phyloP scores from a whole-genome alignment of 2,888 invertebrate species.

The Brachylomia viminalis region DNA sequence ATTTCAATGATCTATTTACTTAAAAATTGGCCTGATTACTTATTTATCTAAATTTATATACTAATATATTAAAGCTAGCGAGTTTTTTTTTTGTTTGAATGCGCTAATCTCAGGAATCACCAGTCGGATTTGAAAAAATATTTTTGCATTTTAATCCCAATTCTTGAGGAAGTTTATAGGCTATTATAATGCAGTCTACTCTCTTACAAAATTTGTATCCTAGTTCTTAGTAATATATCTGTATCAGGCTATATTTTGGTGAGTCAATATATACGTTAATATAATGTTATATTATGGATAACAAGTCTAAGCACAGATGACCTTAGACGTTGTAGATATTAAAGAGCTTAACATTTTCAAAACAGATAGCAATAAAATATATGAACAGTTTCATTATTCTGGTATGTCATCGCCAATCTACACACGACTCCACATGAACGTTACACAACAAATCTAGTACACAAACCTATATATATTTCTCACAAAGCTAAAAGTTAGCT shows the following conservation, averaged over 20 bases:
- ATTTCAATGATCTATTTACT: no score
- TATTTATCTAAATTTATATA: no score
- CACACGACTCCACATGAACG: no score
- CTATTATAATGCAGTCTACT: not conserved
- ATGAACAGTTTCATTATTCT: not conserved
- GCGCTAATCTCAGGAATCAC: no score
- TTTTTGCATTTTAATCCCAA: no score
- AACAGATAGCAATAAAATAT: not conserved
- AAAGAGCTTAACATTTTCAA: not conserved
- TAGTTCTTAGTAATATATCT: not conserved
- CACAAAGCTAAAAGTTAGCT: constrained; percentile 6
- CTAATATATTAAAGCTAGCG: no score
- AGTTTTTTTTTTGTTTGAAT: no score
- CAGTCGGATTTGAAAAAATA: no score
- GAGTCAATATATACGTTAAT: not conserved
- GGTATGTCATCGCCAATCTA: not conserved
- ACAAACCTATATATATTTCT: not conserved
- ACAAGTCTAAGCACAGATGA: not conserved
- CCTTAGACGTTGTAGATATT: not conserved
- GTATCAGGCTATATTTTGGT: not conserved
- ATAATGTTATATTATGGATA: not conserved
- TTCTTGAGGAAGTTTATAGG: no score
- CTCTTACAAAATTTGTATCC: not conserved
- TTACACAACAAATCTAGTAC: not conserved
- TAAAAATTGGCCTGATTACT: no score